Evolutionary conservation across 2,113 vertebrate species (phyloP).

Genomic region (Vulpes lagopus): DNA sequence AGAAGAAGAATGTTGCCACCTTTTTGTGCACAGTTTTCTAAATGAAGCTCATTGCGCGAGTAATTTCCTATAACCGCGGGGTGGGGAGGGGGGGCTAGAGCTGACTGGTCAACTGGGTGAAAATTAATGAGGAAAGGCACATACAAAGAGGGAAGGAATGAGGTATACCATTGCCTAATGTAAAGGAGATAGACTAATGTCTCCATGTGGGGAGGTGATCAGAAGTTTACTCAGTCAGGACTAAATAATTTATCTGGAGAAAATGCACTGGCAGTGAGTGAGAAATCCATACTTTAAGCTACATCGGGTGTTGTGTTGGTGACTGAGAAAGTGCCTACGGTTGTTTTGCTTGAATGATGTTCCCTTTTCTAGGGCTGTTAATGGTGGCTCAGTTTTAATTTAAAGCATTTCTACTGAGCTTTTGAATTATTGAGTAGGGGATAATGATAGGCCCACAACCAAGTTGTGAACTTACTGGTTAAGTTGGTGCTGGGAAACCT

Average conservation of each 20-base stretch:
- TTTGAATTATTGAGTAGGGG: slow-evolving; percentile 24
- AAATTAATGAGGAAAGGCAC: slow-evolving; percentile 41
- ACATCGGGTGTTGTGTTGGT: accelerated
- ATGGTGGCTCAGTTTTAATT: slow-evolving; percentile 68
- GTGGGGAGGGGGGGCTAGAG: background rate
- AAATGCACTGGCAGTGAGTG: background rate
- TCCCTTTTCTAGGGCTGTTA: slow-evolving; percentile 26
- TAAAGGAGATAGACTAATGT: slow-evolving; percentile 10
- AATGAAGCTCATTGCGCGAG: slow-evolving; percentile 64
- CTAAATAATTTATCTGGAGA: slow-evolving; percentile 19
- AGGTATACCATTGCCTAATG: background rate
- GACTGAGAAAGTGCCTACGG: background rate
- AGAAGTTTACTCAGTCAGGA: slow-evolving; percentile 32
- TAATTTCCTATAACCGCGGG: slow-evolving; percentile 71
- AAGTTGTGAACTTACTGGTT: slow-evolving; percentile 56
- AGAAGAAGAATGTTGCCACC: slow-evolving; percentile 13
- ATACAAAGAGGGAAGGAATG: background rate
- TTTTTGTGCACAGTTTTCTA: slow-evolving; percentile 64
- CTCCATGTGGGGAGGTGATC: background rate
- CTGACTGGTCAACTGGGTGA: slow-evolving; percentile 37
- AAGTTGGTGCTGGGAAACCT: background rate
- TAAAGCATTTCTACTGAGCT: slow-evolving; percentile 64
- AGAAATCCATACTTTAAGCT: slow-evolving; percentile 16
- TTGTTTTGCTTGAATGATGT: slow-evolving; percentile 51
- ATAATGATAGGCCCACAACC: background rate